These are phyloP conservation scores for Microtus ochrogaster DNA, from an alignment of 2,113 vertebrate species.

Conservation along the genomic window DNA sequence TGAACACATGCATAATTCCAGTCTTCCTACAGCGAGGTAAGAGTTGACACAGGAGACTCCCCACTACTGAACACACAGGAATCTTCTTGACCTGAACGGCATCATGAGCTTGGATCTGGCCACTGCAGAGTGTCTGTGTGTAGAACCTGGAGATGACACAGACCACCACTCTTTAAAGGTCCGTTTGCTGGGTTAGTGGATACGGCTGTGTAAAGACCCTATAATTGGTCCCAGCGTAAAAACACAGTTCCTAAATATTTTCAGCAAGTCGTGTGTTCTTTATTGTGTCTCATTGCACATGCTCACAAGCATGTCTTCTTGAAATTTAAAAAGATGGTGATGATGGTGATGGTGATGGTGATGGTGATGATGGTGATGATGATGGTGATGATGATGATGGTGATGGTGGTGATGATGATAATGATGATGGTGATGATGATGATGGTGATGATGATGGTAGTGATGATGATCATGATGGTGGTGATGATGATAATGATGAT, in stretches of 20 bases:
- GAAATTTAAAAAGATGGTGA: background rate
- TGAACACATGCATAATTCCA: background rate
- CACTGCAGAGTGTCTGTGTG: background rate
- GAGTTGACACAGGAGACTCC: background rate
- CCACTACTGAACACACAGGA: background rate
- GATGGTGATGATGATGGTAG: fast-evolving
- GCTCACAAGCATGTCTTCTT: background rate
- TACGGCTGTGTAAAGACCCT: background rate
- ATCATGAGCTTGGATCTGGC: background rate
- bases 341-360: background rate
- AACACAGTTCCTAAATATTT: background rate
- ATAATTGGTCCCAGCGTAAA: background rate
- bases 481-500: background rate
- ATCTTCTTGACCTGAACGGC: background rate
- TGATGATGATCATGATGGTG: background rate
- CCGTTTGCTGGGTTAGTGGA: background rate
- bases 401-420: background rate
- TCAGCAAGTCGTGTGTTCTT: background rate
- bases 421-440: too few species aligned
- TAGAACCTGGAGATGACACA: background rate
- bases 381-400: background rate
- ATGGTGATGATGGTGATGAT: fast-evolving
- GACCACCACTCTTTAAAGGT: background rate
- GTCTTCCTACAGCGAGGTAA: background rate
- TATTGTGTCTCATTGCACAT: background rate